These are phyloP conservation scores for Tapera naevia DNA, from an alignment of 2,797 vertebrate genomes.

Conservation along the genomic window DNA sequence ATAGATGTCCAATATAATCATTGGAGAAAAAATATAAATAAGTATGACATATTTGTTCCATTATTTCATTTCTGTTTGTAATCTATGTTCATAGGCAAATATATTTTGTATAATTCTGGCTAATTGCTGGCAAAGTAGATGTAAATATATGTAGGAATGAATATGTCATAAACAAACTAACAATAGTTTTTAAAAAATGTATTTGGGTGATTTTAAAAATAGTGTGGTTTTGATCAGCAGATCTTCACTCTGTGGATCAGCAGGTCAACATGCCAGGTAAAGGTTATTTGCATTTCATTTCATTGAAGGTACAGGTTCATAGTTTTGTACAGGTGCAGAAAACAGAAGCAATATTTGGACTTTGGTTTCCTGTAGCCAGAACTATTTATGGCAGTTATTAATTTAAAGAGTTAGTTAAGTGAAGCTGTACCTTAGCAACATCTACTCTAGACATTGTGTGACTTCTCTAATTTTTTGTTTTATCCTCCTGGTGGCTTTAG, in stretches of 20 bases:
- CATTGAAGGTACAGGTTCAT: background rate
- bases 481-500: background rate
- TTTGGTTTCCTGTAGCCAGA: background rate
- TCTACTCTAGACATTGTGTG: background rate
- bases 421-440: background rate
- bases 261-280: background rate
- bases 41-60: background rate
- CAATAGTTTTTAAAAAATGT: background rate
- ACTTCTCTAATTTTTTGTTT: constrained; percentile 39
- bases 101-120: constrained; percentile 53
- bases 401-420: constrained; percentile 13
- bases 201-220: background rate
- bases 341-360: background rate
- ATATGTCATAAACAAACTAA: constrained; percentile 30
- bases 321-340: background rate
- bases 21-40: background rate
- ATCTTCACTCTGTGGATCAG: background rate
- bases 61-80: constrained; percentile 42
- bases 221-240: constrained; percentile 16
- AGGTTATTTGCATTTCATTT: background rate
- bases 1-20: background rate
- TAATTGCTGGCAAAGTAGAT: constrained; percentile 61
- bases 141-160: constrained; percentile 57
- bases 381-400: background rate
- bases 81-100: constrained; percentile 12